These are phyloP conservation scores for Rhipidura dahli DNA, from an alignment of 2,113 vertebrate genomes.

Conservation along the genomic window DNA sequence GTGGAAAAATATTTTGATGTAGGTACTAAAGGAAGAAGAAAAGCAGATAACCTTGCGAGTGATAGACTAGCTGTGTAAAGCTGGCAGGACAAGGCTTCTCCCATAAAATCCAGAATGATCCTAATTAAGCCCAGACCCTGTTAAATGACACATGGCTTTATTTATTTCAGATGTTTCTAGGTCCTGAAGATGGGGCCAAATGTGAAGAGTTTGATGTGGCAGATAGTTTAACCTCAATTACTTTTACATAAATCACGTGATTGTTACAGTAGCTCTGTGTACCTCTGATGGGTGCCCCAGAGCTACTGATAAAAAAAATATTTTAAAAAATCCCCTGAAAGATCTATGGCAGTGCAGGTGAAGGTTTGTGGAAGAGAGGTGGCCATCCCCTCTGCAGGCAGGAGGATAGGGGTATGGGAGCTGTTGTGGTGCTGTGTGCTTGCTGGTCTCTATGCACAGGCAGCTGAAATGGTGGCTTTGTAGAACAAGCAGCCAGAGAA, in stretches of 20 bases:
- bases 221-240: constrained; percentile 66
- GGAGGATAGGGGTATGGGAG: not conserved
- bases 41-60: not conserved
- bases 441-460: not conserved
- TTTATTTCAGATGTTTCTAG: constrained; percentile 67
- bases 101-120: constrained; percentile 31
- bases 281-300: not conserved
- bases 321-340: not conserved
- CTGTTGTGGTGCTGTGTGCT: not conserved
- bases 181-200: constrained; percentile 51
- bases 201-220: constrained; percentile 57
- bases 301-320: not conserved
- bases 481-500: not conserved
- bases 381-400: not conserved
- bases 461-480: constrained; percentile 51
- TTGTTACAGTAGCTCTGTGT: not conserved
- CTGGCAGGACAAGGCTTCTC: constrained; percentile 12
- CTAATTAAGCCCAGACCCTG: constrained; percentile 53
- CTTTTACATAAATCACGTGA: constrained; percentile 54
- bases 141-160: constrained; percentile 51
- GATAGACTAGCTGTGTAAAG: not conserved
- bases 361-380: not conserved
- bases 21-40: not conserved
- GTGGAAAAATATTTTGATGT: constrained; percentile 17
- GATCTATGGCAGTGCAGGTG: not conserved